Base-by-base conservation (phyloP, 2,888 invertebrate species). In the Blastobasis lacticolella region DNA sequence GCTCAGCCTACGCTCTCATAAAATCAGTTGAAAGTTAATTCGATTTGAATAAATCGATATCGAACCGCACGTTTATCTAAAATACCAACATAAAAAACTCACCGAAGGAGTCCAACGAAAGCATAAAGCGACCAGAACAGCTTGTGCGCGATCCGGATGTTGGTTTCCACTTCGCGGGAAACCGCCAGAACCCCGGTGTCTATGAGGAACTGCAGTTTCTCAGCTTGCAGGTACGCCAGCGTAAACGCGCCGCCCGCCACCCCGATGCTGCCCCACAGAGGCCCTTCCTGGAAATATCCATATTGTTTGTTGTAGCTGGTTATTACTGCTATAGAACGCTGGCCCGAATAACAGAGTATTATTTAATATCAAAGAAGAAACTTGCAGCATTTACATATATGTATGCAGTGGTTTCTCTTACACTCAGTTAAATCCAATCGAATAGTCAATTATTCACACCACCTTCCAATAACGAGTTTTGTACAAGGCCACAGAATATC, bases 191-290 rank as follows among this genome's bases (percentile, higher is more conserved):
- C 78, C 57, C 93, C 92, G 50, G 92, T 90, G 75, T 94, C 94
- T 0, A 93, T 90, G 37, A 95, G 88, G 94, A 95, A 97, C 46
- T 93, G 92, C 37, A 96, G 83, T 78, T 96, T 96, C 76, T 97
- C 97, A 36, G 95, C 89, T 7, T 96, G 96, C 61, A 93, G 93
- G 78, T 93, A 96, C 6, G 93, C 72, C 60, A 94, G 90, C 58
- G 95, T 94, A 37, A 94, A 90, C 37, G 91, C 68, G 70, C 94
- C 93, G 59, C 92, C 91, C 0, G 93, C 72, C 7, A 95, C 88
- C n/a, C 93, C 93, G 4, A 95, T 70, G 4, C 90, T 7, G 8
- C 86, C 85, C 87, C 87, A 88, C 1, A 78, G 46, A 5, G 60
- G 60, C 7, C 87, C 86, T 38, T 88, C 87, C 87, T 88, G 57